Evolutionary conservation across 2,797 vertebrate species (phyloP).

Genomic region (Limosa lapponica): DNA sequence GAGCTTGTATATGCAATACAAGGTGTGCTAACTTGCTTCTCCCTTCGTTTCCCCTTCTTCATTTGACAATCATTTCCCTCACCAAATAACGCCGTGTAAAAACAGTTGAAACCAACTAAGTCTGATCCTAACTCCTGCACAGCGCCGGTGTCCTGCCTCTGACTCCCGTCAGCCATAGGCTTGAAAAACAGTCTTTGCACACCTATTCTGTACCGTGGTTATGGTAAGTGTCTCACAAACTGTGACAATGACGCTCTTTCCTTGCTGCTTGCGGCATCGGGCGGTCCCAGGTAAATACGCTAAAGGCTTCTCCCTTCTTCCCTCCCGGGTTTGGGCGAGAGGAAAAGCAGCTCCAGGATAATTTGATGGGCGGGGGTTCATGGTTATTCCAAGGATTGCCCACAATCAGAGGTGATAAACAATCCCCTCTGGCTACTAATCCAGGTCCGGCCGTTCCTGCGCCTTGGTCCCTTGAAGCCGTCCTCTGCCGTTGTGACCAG

Average conservation of each 20-base stretch:
- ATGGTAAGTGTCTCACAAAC: neutral
- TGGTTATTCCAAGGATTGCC: neutral
- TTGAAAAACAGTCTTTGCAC: neutral
- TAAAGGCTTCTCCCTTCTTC: neutral
- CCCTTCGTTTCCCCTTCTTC: neutral
- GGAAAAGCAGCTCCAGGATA: neutral
- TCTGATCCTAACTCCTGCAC: neutral
- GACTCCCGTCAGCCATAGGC: neutral
- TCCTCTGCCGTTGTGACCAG: neutral
- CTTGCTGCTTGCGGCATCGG: neutral
- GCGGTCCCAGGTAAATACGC: neutral
- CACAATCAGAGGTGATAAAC: neutral
- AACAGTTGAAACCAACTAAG: neutral
- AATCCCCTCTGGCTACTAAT: neutral
- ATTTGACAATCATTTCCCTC: neutral
- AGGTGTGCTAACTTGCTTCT: neutral
- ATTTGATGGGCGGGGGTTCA: rapidly evolving
- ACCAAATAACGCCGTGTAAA: neutral
- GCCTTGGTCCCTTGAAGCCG: neutral
- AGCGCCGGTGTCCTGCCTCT: neutral
- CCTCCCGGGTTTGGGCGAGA: neutral
- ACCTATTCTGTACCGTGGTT: neutral
- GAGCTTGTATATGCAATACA: rapidly evolving
- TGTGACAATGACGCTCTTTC: rapidly evolving
- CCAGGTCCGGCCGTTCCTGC: neutral